Percentiles rank a stretch among this genome's conserved stretches.
These are phyloP conservation scores for Phragmatobia fuliginosa DNA, from an alignment of 2,888 invertebrate genomes.

Conservation along the genomic window DNA sequence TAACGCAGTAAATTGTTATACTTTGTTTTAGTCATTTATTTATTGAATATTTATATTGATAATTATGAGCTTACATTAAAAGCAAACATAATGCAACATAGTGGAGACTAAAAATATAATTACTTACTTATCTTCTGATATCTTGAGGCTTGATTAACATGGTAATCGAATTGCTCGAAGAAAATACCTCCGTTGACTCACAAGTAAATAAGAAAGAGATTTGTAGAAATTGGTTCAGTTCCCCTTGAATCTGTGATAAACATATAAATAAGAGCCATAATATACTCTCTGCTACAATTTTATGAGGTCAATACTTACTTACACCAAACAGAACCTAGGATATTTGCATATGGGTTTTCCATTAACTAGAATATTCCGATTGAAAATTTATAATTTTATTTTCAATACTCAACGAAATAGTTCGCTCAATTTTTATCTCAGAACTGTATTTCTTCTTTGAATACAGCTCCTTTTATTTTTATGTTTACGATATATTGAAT, in stretches of 20 bases:
- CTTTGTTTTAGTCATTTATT: no score
- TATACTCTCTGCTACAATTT: constrained; percentile 42
- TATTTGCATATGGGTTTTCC: constrained; percentile 19
- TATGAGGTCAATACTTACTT: constrained; percentile 43
- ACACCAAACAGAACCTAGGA: constrained; percentile 18
- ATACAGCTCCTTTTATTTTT: not conserved
- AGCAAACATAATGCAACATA: not conserved
- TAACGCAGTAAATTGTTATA: no score
- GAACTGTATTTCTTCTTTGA: not conserved
- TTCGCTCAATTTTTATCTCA: not conserved
- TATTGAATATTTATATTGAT: no score
- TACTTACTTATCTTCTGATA: constrained; percentile 7
- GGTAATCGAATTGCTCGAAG: constrained; percentile 46
- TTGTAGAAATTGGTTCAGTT: constrained; percentile 48
- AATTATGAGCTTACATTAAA: no score
- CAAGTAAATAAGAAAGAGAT: constrained; percentile 46
- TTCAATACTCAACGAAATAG: not conserved
- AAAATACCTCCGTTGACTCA: constrained; percentile 42
- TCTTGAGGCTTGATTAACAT: constrained; percentile 12
- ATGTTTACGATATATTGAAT: not conserved
- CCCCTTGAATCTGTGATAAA: constrained; percentile 35
- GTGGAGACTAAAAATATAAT: constrained; percentile 5
- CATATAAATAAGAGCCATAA: constrained; percentile 44
- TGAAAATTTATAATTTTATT: constrained; percentile 15
- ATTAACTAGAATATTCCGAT: constrained; percentile 17